Base-by-base conservation (phyloP, 2,113 vertebrate genomes). In the Halcyon senegalensis region DNA sequence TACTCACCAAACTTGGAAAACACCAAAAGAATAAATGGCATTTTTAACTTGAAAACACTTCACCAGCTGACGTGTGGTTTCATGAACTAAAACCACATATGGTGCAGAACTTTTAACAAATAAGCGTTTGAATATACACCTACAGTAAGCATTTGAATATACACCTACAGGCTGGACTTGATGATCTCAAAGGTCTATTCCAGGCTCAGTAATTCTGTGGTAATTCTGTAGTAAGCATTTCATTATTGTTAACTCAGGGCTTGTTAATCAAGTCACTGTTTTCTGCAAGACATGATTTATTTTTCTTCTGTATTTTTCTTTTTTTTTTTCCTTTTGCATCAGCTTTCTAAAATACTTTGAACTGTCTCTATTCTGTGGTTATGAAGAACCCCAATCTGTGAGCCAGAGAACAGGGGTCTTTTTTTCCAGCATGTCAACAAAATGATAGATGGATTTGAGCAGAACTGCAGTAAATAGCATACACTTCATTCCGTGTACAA, bases 371-470 rank as follows among this genome's bases (percentile, higher is more conserved):
- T 33, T 82, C 46, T 89, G 86, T 91, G 60, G 72, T 93, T 68
- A 50, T 91, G 82, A 96, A 84, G 96, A 89, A 82, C 78, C 72
- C 62, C 48, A 86, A 51, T 75, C 63, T 95, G 44, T 90, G 77
- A 96, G 76, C 64, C 85, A 79, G 76, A 79, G 96, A 96, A 88
- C 73, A 88, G 31, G 75, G 89, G 89, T 28, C 82, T 79, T 97
- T 97, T 97, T 97, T 92, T 93, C 89, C 15, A 84, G 66, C 27
- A 55, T 83, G 95, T 98, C 97, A 97, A 95, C 97, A 98, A 94
- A 95, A 94, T 97, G 97, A 96, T 87, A 50, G 93, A 97, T 97
- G 96, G 93, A 78, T 97, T 95, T 93, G 72, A 97, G 94, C 39
- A 89, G 88, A 95, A 56, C 67, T 91, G 86, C 88, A 96, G 85